These are phyloP conservation scores for Cephonodes hylas DNA, from an alignment of 2,888 invertebrate species.

Conservation along the genomic window DNA sequence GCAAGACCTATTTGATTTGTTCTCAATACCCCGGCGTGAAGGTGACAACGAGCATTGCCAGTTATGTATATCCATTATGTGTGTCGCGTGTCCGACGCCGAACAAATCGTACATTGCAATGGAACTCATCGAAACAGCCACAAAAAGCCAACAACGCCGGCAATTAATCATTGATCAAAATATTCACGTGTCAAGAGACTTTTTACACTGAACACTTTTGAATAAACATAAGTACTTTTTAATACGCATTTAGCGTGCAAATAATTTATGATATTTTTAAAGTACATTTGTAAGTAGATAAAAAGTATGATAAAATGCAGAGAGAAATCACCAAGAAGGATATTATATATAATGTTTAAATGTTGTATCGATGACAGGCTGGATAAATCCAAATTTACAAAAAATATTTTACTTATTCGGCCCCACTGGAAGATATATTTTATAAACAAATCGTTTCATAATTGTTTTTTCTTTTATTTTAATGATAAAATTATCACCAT, in stretches of 20 bases:
- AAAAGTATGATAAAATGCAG: no score
- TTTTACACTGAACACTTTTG: neutral
- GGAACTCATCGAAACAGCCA: neutral
- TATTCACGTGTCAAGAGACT: neutral
- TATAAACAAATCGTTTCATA: no score
- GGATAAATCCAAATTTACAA: no score
- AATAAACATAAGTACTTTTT: neutral
- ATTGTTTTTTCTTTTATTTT: neutral
- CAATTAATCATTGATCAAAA: conserved; percentile 15
- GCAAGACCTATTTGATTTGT: conserved; percentile 25
- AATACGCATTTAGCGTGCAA: neutral
- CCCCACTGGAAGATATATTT: no score
- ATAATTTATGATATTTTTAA: neutral
- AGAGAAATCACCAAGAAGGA: no score
- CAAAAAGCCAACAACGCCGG: neutral
- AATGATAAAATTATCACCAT: no score
- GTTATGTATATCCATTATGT: conserved; percentile 22
- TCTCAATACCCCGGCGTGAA: conserved; percentile 24
- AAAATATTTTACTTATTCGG: no score
- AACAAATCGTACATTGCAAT: conserved; percentile 3
- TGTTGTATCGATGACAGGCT: no score
- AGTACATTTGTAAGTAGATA: neutral
- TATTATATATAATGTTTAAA: no score
- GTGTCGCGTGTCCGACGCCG: conserved; percentile 15
- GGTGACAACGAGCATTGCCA: conserved; percentile 20